Evolutionary conservation across 2,888 invertebrate species (phyloP).

Genomic region (Artemia sinica): DNA sequence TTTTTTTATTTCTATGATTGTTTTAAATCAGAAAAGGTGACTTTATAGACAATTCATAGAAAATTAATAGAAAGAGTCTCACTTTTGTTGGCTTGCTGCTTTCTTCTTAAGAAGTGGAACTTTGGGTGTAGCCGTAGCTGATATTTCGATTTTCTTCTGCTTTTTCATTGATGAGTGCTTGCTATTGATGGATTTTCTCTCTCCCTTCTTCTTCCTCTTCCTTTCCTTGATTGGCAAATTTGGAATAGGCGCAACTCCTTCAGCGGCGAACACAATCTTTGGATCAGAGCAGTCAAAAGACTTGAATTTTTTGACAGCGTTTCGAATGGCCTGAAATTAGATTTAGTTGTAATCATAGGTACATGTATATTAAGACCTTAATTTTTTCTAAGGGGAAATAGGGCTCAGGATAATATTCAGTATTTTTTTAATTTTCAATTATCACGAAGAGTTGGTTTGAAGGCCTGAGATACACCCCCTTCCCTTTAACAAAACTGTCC

Average conservation of each 20-base stretch:
- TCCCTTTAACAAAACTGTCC: not conserved
- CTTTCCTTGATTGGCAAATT: not conserved
- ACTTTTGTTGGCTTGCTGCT: too few species aligned
- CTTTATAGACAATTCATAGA: too few species aligned
- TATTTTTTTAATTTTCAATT: not conserved
- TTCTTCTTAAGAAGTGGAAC: too few species aligned
- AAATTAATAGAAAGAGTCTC: too few species aligned
- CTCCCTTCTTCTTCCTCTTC: not conserved
- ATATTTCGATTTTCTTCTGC: not conserved
- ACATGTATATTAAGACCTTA: too few species aligned
- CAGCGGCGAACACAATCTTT: conserved; percentile 25
- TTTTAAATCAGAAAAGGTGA: too few species aligned
- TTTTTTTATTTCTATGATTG: too few species aligned
- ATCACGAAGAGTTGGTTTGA: not conserved
- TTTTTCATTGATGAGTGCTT: not conserved
- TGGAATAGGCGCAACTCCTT: conserved; percentile 15
- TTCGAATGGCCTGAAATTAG: conserved; percentile 30
- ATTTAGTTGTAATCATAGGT: too few species aligned
- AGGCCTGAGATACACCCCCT: not conserved
- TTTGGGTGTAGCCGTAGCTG: too few species aligned
- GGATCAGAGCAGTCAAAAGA: conserved; percentile 34
- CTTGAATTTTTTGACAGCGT: conserved; percentile 32
- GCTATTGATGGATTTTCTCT: not conserved
- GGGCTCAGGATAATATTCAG: too few species aligned
- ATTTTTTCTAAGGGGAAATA: too few species aligned